These are phyloP conservation scores for Nezara viridula DNA, from an alignment of 2,888 invertebrate genomes.

Conservation along the genomic window DNA sequence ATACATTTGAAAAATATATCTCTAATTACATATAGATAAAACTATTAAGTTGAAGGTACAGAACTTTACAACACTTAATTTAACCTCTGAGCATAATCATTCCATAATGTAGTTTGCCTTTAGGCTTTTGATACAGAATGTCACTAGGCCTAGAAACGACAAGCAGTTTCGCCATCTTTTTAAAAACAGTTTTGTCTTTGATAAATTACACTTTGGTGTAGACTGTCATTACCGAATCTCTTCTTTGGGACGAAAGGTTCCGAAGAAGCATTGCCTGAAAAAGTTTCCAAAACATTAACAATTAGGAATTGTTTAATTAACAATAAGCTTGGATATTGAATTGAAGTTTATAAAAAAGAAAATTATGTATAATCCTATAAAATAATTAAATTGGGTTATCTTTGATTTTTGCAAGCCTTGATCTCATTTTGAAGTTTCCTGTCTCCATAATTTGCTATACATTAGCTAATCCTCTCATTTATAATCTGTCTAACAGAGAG, in stretches of 20 bases:
- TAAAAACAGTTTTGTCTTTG: not conserved
- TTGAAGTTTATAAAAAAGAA: too few relatives aligned
- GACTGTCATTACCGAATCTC: conserved; percentile 36
- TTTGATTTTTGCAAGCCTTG: too few relatives aligned
- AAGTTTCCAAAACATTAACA: not conserved
- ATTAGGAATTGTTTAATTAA: not conserved
- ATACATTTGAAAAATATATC: conserved; percentile 46
- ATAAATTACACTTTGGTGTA: conserved; percentile 47
- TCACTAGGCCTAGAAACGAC: not conserved
- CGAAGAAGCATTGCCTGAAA: conserved; percentile 37
- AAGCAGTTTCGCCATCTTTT: not conserved
- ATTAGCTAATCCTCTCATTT: too few relatives aligned
- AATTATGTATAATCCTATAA: too few relatives aligned
- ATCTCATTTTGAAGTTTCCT: too few relatives aligned
- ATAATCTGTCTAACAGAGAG: too few relatives aligned
- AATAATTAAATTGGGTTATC: too few relatives aligned
- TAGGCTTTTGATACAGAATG: conserved; percentile 2
- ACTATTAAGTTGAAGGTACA: conserved; percentile 30
- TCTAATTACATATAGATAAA: conserved; percentile 33
- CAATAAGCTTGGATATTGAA: not conserved
- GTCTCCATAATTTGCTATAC: too few relatives aligned
- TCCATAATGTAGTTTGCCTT: not conserved
- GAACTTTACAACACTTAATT: conserved; percentile 7
- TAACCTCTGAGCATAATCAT: conserved; percentile 39
- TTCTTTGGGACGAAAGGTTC: conserved; percentile 44